Evolutionary conservation across 2,888 invertebrate genomes (phyloP).

Genomic region (Lamellibrachia satsuma): DNA sequence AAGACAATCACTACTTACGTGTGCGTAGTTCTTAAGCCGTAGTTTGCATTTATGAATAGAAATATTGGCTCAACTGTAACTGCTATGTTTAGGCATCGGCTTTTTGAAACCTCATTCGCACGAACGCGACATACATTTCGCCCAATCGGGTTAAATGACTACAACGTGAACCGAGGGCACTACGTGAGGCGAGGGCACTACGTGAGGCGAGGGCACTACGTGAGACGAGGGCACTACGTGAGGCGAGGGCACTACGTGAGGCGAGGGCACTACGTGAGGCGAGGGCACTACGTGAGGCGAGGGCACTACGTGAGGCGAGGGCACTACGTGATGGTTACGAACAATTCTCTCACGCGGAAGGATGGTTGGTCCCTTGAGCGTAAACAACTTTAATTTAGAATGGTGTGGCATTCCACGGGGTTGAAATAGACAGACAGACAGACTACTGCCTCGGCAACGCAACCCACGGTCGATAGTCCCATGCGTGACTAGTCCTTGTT

Average conservation of each 20-base stretch:
- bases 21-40: not conserved
- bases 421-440: not conserved
- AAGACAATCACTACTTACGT: not conserved
- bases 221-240: not conserved
- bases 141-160: not conserved
- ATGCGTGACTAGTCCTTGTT: not conserved
- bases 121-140: not conserved
- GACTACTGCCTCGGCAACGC: not conserved
- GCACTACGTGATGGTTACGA: not conserved
- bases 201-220: not conserved
- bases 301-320: not conserved
- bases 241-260: not conserved
- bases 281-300: too few species aligned
- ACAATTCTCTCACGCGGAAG: not conserved
- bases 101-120: not conserved
- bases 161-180: not conserved
- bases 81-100: not conserved
- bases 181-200: too few species aligned
- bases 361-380: not conserved
- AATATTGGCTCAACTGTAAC: not conserved
- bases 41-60: not conserved
- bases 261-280: too few species aligned
- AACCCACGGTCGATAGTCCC: not conserved
- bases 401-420: not conserved
- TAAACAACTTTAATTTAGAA: not conserved